Conservation (phyloP, 2,797 vertebrate genomes). For the Enteromius treurensis region DNA sequence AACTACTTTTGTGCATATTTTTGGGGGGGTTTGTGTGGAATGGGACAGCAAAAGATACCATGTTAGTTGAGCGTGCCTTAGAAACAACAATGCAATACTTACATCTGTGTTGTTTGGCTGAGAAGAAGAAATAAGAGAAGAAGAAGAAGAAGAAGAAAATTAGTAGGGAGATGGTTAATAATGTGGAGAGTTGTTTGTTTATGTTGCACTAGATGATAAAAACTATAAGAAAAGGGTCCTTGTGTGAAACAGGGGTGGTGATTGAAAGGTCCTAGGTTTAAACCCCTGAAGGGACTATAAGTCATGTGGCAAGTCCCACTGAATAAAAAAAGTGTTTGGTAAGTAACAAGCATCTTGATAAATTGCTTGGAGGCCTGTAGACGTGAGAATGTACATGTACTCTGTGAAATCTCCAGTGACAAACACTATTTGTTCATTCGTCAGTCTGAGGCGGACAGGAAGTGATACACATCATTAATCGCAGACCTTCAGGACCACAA, state of each 20-base stretch:
- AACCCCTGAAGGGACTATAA: not conserved
- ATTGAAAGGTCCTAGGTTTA: constrained; percentile 3
- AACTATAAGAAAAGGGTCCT: not conserved
- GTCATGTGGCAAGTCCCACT: not conserved
- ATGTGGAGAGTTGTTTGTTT: not conserved
- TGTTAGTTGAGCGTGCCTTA: not conserved
- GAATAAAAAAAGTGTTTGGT: not conserved
- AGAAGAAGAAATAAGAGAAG: not conserved
- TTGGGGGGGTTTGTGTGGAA: not conserved
- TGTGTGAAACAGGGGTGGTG: not conserved
- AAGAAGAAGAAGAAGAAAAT: not conserved
- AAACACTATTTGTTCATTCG: not conserved
- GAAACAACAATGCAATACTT: constrained; percentile 43
- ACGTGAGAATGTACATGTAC: constrained; percentile 29
- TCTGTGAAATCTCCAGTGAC: constrained; percentile 11
- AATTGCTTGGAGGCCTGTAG: not conserved
- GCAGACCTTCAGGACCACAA: not conserved
- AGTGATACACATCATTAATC: not conserved
- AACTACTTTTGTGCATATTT: not conserved
- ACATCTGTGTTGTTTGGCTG: constrained; percentile 60
- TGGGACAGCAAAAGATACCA: not conserved
- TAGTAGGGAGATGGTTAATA: not conserved
- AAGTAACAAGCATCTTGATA: constrained; percentile 4
- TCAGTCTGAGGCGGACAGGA: not conserved
- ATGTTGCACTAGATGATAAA: not conserved